phyloP scores from a whole-genome alignment of 2,113 vertebrate species.

The Ageneiosus marmoratus region DNA sequence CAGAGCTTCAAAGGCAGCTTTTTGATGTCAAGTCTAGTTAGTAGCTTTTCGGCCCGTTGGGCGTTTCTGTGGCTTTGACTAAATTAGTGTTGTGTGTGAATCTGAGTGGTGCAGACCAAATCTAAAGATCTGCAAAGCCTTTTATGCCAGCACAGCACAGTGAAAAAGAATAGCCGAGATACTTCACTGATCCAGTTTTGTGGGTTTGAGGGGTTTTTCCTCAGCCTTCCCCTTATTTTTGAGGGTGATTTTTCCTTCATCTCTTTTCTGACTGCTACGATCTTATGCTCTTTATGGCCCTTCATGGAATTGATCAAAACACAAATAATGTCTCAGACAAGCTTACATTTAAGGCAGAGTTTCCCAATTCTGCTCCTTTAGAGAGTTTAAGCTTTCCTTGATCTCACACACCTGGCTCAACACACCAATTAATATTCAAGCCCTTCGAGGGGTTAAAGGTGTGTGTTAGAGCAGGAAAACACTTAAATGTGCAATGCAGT shows the following conservation, averaged over 20 bases:
- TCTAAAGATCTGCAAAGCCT: background rate
- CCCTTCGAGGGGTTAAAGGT: background rate
- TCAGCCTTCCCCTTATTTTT: background rate
- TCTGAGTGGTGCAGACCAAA: slow-evolving; percentile 2
- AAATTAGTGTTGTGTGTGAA: slow-evolving; percentile 20
- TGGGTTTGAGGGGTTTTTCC: background rate
- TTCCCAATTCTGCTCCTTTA: background rate
- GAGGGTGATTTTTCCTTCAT: background rate
- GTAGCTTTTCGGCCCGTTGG: background rate
- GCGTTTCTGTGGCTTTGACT: slow-evolving; percentile 28
- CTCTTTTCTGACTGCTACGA: background rate
- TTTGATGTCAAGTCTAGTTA: slow-evolving; percentile 24
- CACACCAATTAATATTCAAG: background rate
- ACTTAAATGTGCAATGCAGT: background rate
- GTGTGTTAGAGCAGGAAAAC: slow-evolving; percentile 8
- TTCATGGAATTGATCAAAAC: background rate
- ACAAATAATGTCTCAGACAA: background rate
- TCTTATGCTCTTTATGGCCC: background rate
- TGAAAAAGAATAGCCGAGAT: background rate
- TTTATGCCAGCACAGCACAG: slow-evolving; percentile 1
- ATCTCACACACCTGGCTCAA: background rate
- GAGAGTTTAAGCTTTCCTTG: background rate
- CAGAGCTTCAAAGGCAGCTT: background rate
- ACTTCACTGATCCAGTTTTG: background rate
- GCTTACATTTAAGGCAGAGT: background rate